Evolutionary conservation across 2,888 invertebrate genomes (phyloP), one percentile per base, ranked within the genome.

Genomic region (Synergus japonicus): DNA sequence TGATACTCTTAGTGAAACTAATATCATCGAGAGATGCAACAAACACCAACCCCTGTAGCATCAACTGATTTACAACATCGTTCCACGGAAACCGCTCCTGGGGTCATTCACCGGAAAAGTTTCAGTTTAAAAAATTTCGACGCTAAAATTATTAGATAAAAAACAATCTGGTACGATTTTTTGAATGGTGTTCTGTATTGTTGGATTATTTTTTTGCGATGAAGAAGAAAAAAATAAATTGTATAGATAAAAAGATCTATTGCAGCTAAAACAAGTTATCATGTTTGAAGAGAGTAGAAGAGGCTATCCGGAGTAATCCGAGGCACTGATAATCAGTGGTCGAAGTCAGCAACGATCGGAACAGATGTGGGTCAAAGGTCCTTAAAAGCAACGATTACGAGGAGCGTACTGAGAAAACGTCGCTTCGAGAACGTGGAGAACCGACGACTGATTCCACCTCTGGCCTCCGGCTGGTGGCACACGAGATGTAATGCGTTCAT

Each of bases 341-440:
- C 29, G 49, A 69, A 69, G 49, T 69, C 22, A 54, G 69, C 49
- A 49, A 69, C 69, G 66, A 73, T 44, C 81, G 77, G 73, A 79
- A 60, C 83, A 80, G 78, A 79, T 78, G 79, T 41, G 65, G 66
- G 78, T 67, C 65, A 73, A 76, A 46, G 22, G 69, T 49, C 69
- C 69, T 49, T 69, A n/a, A 29, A 69, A 49, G 49, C 29, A 69
- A 29, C 22, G 69, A 69, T 69, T 69, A 49, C 29, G 46, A 49
- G 80, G 79, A 58, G 65, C 64, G 80, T 78, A 82, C 76, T 77
- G 79, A 69, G 84, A 83, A 85, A 82, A 89, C 88, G 88, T 90
- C 87, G 87, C 88, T 85, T 88, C 88, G 88, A 87, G 88, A 89
- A 88, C 89, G 88, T 89, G 89, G 88, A 88, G 89, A 89, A 89